These are phyloP conservation scores for Paramormyrops kingsleyae DNA, from an alignment of 2,113 vertebrate genomes.

Conservation along the genomic window DNA sequence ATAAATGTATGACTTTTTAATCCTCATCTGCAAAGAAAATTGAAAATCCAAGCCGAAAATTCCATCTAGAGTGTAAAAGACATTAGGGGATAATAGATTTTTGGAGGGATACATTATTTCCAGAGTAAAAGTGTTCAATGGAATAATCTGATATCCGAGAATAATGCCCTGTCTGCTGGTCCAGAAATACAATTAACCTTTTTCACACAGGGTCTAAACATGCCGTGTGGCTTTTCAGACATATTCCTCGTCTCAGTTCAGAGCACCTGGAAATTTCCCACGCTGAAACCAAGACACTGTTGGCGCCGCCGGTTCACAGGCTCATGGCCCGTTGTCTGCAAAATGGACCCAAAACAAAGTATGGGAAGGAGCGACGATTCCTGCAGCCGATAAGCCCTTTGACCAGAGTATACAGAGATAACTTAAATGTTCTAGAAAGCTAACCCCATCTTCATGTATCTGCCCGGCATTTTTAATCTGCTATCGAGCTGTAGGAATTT, in stretches of 20 bases:
- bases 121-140: neutral
- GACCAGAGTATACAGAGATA: neutral
- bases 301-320: neutral
- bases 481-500: neutral
- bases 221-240: neutral
- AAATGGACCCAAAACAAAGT: neutral
- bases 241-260: neutral
- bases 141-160: conserved; percentile 15
- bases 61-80: conserved; percentile 12
- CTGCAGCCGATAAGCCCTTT: neutral
- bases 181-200: conserved; percentile 13
- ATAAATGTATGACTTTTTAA: conserved; percentile 25
- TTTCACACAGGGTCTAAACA: conserved; percentile 4
- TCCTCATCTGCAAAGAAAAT: conserved; percentile 27
- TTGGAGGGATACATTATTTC: conserved; percentile 18
- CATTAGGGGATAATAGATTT: conserved; percentile 28
- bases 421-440: neutral
- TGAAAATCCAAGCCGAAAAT: conserved; percentile 20
- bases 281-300: neutral
- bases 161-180: neutral
- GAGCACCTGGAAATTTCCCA: neutral
- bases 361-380: neutral
- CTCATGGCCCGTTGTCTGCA: neutral
- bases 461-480: neutral
- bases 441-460: neutral